Conservation (phyloP, 2,888 invertebrate species). For the Drosophila seclusa region DNA sequence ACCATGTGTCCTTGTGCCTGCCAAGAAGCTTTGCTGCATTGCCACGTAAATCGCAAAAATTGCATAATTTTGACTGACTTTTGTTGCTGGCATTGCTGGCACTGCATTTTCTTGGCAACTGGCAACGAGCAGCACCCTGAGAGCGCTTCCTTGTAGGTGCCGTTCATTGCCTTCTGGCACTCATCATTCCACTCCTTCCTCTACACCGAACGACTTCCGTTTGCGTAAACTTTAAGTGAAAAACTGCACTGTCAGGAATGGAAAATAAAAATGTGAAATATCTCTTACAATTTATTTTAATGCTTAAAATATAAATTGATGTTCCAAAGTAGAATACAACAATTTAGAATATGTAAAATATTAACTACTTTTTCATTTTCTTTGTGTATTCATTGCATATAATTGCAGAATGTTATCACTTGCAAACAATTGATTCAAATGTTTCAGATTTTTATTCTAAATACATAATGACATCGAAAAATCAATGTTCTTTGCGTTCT, state of each 20-base stretch:
- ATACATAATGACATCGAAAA: conserved; percentile 25
- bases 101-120: conserved; percentile 71
- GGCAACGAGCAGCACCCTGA: conserved; percentile 7
- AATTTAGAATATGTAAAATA: neutral
- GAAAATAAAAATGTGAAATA: conserved; percentile 28
- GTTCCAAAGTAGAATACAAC: neutral
- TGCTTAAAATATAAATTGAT: neutral
- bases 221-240: conserved; percentile 54
- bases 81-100: conserved; percentile 69
- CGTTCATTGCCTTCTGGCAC: conserved; percentile 60
- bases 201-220: conserved; percentile 33
- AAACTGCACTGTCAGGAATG: conserved; percentile 28
- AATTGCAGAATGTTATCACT: neutral
- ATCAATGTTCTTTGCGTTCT: conserved; percentile 17
- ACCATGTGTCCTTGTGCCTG: conserved; percentile 58
- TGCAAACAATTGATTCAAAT: conserved; percentile 30
- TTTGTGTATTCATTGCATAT: neutral
- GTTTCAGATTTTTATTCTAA: conserved; percentile 4
- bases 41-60: conserved; percentile 81
- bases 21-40: conserved; percentile 54
- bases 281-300: conserved; percentile 31
- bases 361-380: neutral
- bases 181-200: conserved; percentile 11
- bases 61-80: conserved; percentile 82
- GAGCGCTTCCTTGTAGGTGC: conserved; percentile 60